Conservation (phyloP, 64 coral and sea anemone genomes). For the Porites lutea region DNA sequence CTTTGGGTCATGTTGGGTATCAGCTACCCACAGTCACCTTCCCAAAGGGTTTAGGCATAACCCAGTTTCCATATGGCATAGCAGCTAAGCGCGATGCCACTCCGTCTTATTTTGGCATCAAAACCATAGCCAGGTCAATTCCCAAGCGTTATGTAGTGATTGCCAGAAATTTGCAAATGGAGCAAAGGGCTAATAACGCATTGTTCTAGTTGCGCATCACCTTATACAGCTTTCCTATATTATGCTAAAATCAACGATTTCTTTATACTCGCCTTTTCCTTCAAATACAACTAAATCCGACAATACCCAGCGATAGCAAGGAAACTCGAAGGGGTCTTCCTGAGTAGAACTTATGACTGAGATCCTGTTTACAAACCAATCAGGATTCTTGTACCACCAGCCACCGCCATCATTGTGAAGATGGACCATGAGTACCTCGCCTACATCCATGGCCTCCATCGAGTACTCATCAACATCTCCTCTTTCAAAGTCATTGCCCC, state of each 20-base stretch:
- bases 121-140: no score
- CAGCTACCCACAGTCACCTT: no score
- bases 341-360: not conserved
- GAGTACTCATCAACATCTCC: constrained; percentile 35
- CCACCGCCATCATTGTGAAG: constrained; percentile 46
- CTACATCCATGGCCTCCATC: constrained; percentile 32
- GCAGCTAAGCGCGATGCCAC: no score
- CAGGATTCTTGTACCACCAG: not conserved
- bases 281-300: constrained; percentile 9
- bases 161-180: no score
- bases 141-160: no score
- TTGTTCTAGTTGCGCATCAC: no score
- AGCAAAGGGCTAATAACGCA: no score
- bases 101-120: no score
- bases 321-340: constrained; percentile 40
- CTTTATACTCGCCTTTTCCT: constrained; percentile 29
- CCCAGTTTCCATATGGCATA: no score
- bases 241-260: not conserved
- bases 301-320: constrained; percentile 53
- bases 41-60: no score
- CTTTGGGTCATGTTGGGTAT: no score
- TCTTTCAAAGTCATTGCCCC: constrained; percentile 2
- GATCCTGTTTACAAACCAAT: constrained; percentile 73
- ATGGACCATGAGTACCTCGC: constrained; percentile 48
- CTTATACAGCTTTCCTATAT: not conserved